Evolutionary conservation across 2,113 vertebrate genomes (phyloP).

Genomic region (Philantomba maxwellii): DNA sequence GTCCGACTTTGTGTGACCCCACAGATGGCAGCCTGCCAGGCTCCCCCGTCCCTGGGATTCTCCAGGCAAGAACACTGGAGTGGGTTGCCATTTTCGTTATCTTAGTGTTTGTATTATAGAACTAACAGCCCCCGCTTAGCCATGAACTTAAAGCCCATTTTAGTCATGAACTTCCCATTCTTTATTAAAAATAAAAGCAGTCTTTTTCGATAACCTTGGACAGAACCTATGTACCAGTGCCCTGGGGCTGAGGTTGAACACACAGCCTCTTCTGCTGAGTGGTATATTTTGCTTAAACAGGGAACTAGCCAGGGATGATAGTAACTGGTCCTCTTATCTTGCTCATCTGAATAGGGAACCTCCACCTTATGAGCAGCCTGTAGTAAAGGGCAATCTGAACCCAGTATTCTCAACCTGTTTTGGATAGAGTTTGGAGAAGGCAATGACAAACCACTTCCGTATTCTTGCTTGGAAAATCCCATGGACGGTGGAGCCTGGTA

Average conservation of each 20-base stretch:
- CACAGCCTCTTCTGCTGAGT: not conserved
- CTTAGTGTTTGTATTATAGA: not conserved
- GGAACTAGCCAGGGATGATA: fast-evolving
- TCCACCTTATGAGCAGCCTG: not conserved
- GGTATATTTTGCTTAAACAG: not conserved
- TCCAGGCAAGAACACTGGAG: too few species aligned
- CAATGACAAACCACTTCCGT: too few species aligned
- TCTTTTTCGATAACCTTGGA: not conserved
- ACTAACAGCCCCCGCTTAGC: not conserved
- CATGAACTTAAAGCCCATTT: not conserved
- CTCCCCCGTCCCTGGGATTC: too few species aligned
- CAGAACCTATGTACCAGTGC: not conserved
- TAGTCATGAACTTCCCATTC: not conserved
- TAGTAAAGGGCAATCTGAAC: not conserved
- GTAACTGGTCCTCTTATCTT: not conserved
- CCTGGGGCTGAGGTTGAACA: not conserved
- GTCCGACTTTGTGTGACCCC: too few species aligned
- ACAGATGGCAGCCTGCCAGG: too few species aligned
- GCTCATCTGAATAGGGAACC: not conserved
- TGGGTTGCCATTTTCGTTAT: too few species aligned
- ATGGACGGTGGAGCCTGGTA: too few species aligned
- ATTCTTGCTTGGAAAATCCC: too few species aligned
- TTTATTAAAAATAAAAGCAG: not conserved
- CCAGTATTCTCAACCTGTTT: not conserved
- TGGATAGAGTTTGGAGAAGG: not conserved